Conservation (phyloP, 2,113 vertebrate species). For the Glaucidium brasilianum region DNA sequence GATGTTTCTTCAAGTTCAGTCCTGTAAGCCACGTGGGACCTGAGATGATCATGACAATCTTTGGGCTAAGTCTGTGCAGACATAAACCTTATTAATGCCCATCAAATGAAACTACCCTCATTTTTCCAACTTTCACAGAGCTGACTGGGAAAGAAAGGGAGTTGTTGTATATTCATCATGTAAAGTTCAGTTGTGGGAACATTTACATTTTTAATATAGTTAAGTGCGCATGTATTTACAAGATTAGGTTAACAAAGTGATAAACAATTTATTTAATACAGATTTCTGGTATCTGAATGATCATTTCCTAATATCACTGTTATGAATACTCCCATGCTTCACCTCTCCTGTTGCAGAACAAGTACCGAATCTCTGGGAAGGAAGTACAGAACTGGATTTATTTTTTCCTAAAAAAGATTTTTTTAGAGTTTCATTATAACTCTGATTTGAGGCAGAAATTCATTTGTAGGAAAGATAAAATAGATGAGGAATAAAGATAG, state of each 20-base stretch:
- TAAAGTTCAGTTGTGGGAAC: background rate
- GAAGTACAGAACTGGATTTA: background rate
- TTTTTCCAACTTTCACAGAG: background rate
- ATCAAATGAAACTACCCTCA: background rate
- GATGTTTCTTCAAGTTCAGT: background rate
- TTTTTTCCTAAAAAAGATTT: background rate
- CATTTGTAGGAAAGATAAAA: background rate
- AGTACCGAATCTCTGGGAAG: background rate
- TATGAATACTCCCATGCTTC: background rate
- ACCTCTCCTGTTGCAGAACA: background rate
- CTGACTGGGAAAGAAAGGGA: background rate
- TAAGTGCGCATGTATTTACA: background rate
- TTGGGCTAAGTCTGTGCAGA: background rate
- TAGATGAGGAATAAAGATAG: background rate
- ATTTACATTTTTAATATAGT: constrained; percentile 19
- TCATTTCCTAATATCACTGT: background rate
- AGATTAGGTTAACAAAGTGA: background rate
- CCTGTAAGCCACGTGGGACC: background rate
- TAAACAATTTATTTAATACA: constrained; percentile 9
- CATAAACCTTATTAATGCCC: background rate
- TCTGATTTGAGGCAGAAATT: background rate
- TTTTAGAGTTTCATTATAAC: background rate
- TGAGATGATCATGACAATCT: background rate
- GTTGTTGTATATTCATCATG: background rate
- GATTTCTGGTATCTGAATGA: background rate